Evolutionary conservation across 2,797 vertebrate species (phyloP), one percentile per base, ranked within the genome.

Genomic region (Chlorospingus flavigularis): DNA sequence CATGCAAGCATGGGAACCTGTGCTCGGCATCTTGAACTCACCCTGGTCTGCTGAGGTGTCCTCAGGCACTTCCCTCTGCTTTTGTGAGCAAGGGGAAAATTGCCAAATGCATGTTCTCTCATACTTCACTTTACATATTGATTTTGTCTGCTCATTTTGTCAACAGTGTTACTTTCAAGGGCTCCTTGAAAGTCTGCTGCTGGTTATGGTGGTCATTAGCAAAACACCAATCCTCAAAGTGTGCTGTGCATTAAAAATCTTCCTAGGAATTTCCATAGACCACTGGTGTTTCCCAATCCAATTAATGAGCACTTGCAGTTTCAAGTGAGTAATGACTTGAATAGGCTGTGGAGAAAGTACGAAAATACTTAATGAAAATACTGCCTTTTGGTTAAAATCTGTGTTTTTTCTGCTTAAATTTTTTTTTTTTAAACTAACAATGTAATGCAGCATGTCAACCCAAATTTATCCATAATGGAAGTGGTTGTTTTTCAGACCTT

Each of bases 21-120:
- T 31, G 33, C 58, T 77, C 0, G 1, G 60, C 75, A 19, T 45
- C 65, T 15, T 3, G 10, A 48, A 33, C 66, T 87, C 1, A 0
- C n/a, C 45, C 57, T 53, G 68, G 8, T 80, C 78, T 72, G 58
- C 28, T 0, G 0, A 63, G 73, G 17, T 68, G 42, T 73, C 75
- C 51, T 58, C 6, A 0, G n/a, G 28, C 26, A 2, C 61, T 55
- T 73, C 51, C 42, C 50, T 63, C 40, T 16, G 45, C 61, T 51
- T 35, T 47, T 73, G 25, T 43, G 19, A 71, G 82, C 33, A 17
- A 75, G 89, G 25, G 55, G 35, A 66, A 17, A 33, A 37, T 26
- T 63, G 62, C 80, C 71, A 71, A 58, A 47, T 19, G 18, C 51
- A 8, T 1, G 1, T 60, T 76, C 0, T 4, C 77, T 82, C 25